Base-by-base conservation (phyloP, 2,888 invertebrate species). In the Synergus laeviventris region DNA sequence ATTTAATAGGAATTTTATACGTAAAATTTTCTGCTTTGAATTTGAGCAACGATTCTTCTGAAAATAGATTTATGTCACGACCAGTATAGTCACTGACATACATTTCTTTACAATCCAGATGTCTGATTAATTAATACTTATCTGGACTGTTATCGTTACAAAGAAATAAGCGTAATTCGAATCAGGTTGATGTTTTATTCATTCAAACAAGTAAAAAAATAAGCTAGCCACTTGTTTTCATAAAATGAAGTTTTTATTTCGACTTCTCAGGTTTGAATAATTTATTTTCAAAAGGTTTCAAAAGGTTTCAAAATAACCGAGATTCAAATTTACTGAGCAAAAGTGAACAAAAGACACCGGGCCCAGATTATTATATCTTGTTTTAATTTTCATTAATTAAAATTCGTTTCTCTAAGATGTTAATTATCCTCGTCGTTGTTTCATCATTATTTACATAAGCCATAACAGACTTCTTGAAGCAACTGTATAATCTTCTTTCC, bases 51-150 rank as follows among this genome's bases (percentile, higher is more conserved):
- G 70, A 54, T 70, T 49, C 36, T 70, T 49, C 70, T 70, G 70
- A 70, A 70, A 70, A 70, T 70, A 70, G 45, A 49, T 70, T 70
- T 49, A 70, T 70, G 70, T 70, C 70, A 70, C 31, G 49, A 70
- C 18, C 70, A 70, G 49, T 70, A 49, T 70, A 49, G 49, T 70
- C n/a, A 70, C 31, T 54, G 45, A 70, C 70, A 66, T 66, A 70
- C 70, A 70, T 70, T 70, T 36, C 70, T 70, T 70, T 70, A 36
- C 70, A 70, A 49, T 70, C 49, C 70, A 70, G 49, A 49, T 70
- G 49, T 54, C 31, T 45, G 70, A 49, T 49, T 49, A 70, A 70
- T 49, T 70, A 70, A 70, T 49, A 49, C 45, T 70, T 70, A 64
- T 62, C 62, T 62, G 12, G n/a, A 36, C 36, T 62, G 18, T 62